Conservation (phyloP, 2,113 vertebrate species). For the Sinocyclocheilus anophthalmus region DNA sequence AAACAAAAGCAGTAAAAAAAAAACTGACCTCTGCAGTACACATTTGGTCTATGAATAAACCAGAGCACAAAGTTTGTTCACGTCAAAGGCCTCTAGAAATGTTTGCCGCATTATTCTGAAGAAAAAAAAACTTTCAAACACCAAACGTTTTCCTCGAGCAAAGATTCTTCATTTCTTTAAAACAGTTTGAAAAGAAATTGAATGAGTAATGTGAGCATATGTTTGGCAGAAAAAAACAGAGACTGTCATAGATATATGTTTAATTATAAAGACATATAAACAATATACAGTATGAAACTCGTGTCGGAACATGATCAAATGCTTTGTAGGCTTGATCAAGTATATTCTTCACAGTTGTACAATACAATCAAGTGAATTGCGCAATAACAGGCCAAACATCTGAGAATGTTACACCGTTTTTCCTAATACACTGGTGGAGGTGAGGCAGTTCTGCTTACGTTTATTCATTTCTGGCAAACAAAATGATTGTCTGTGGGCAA, state of each 20-base stretch:
- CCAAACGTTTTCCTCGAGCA: background rate
- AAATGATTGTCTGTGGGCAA: conserved; percentile 27
- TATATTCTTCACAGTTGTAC: conserved; percentile 74
- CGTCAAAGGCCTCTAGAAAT: background rate
- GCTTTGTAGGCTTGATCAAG: conserved; percentile 67
- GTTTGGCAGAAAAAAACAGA: background rate
- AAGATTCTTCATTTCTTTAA: background rate
- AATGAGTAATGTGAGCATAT: background rate
- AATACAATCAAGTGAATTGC: conserved; percentile 81
- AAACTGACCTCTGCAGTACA: background rate
- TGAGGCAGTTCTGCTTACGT: conserved; percentile 49
- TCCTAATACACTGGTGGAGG: conserved; percentile 55
- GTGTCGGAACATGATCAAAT: conserved; percentile 78
- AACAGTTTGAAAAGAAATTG: background rate
- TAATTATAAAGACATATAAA: conserved; percentile 95
- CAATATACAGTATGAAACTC: conserved; percentile 79
- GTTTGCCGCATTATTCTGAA: background rate
- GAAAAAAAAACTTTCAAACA: background rate
- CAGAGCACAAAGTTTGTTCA: background rate
- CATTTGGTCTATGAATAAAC: background rate
- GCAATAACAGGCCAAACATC: conserved; percentile 67
- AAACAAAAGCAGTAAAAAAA: background rate
- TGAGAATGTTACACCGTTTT: conserved; percentile 61
- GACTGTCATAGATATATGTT: conserved; percentile 79
- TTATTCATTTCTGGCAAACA: conserved; percentile 51